Base-by-base conservation (phyloP, 1,140 invertebrate genomes). In the Zophobas morio region DNA sequence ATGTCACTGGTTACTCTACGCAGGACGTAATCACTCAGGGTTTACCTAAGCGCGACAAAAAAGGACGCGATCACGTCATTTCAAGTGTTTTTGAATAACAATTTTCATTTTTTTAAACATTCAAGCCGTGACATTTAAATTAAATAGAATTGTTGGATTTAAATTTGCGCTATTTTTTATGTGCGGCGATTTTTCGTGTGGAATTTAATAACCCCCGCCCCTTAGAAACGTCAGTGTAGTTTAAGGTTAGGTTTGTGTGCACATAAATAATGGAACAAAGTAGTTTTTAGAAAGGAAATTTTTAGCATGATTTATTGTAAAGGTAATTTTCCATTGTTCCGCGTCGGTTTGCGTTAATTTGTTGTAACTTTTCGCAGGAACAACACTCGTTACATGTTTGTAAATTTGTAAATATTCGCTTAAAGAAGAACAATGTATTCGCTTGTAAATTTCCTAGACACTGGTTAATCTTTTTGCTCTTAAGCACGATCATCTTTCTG, bases 391-490 rank as follows among this genome's bases (percentile, higher is more conserved):
- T 54, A 34, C 35, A 54, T 54, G 56, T 60, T 8, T 60, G 6
- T 6, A 6, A 39, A 1, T 36, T 60, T 60, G 56, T 60, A 60
- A 60, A 60, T 60, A 83, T 82, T 77, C 79, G 77, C 33, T 77
- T 75, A 66, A 82, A 82, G 80, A 66, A 81, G 74, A 80, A 77
- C 70, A 78, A 83, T 83, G 82, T 70, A 49, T 78, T 60, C 63
- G 39, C 76, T 46, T 80, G 63, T 56, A 81, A 81, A 79, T 77
- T 80, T 81, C 39, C 78, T 78, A 70, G 82, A 83, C 70, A 79
- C 78, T 82, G 82, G 82, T 37, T 83, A 77, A 79, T 81, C 46
- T 5, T 77, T 33, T 74, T 76, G 39, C 40, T 81, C 20, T 32
- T 82, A 40, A 40, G 78, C 36, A 60, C 75, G 32, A 73, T 78